Base-by-base conservation (phyloP, 2,797 vertebrate species). In the Oceanodroma leucorhoa region DNA sequence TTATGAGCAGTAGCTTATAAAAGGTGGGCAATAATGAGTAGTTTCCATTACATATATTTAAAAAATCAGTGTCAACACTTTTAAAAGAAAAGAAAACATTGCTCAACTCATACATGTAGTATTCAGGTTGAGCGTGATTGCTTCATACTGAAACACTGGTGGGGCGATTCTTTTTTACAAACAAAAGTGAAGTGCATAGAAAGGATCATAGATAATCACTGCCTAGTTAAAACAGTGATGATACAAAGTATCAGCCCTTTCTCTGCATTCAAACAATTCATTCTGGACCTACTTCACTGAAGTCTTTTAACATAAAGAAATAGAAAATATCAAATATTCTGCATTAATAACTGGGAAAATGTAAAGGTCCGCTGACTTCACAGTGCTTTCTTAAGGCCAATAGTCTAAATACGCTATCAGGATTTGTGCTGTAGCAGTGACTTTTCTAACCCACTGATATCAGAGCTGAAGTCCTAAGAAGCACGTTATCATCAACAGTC, bases 1-100 rank as follows among this genome's bases (percentile, higher is more conserved):
- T 94, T 96, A 38, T 87, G 87, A 91, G 55, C 38, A 76, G 40
- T 76, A 40, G 89, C 81, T 93, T 94, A 86, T 75, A 96, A 96
- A 94, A 96, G 62, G 79, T 75, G 41, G 43, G 61, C 62, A 85
- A 79, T 91, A 95, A 97, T 89, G 38, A 96, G 41, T 89, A 67
- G 60, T 94, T 97, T 96, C 58, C 32, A 93, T 96, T 93, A 92
- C 84, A 78, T 71, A 58, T 72, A 82, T 91, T 90, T 83, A 89
- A 90, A 93, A 97, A 95, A 89, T 83, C 81, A 94, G 43, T 92
- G 86, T 92, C 93, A 96, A 96, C 53, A 88, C 58, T 89, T 94
- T 51, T 30, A 76, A 83, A 95, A 87, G 66, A 87, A 95, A 94
- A 93, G 45, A 87, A 96, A 95, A 96, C 60, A 89, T 86, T 96